Evolutionary conservation across 2,888 invertebrate genomes (phyloP).

Genomic region (Cepaea hortensis): DNA sequence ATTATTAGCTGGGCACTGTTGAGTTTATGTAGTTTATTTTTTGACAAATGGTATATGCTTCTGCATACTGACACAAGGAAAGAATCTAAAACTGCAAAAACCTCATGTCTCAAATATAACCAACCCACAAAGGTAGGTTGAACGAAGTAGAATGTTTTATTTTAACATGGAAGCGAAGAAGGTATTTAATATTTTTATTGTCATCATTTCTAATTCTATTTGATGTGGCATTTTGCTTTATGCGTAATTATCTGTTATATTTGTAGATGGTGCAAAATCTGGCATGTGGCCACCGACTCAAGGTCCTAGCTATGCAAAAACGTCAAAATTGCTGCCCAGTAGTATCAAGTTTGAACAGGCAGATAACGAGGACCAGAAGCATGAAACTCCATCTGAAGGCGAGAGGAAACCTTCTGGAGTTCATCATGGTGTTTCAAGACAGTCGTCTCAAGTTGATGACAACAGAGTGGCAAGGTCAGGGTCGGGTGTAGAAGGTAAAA

Average conservation of each 20-base stretch:
- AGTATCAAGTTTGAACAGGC: slow-evolving; percentile 39
- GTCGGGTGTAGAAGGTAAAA: background rate
- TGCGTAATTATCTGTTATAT: background rate
- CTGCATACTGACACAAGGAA: too few relatives aligned
- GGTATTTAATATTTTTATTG: too few relatives aligned
- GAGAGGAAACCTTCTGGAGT: background rate
- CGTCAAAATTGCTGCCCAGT: slow-evolving; percentile 19
- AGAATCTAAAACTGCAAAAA: too few relatives aligned
- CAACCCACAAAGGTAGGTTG: too few relatives aligned
- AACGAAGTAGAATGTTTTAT: too few relatives aligned
- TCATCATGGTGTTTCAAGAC: background rate
- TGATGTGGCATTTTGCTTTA: too few relatives aligned
- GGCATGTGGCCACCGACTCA: slow-evolving; percentile 41
- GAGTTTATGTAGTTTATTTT: too few relatives aligned
- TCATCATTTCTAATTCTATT: too few relatives aligned
- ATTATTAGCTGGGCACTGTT: too few relatives aligned
- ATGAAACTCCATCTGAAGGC: background rate
- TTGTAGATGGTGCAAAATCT: slow-evolving; percentile 10
- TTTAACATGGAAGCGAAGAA: too few relatives aligned
- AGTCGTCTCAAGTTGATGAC: background rate
- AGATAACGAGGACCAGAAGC: background rate
- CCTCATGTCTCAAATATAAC: too few relatives aligned
- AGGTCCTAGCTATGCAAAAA: slow-evolving; percentile 1
- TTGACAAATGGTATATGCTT: too few relatives aligned
- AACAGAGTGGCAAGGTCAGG: background rate